phyloP scores from a whole-genome alignment of 1,140 invertebrate genomes.

The Penaeus indicus region DNA sequence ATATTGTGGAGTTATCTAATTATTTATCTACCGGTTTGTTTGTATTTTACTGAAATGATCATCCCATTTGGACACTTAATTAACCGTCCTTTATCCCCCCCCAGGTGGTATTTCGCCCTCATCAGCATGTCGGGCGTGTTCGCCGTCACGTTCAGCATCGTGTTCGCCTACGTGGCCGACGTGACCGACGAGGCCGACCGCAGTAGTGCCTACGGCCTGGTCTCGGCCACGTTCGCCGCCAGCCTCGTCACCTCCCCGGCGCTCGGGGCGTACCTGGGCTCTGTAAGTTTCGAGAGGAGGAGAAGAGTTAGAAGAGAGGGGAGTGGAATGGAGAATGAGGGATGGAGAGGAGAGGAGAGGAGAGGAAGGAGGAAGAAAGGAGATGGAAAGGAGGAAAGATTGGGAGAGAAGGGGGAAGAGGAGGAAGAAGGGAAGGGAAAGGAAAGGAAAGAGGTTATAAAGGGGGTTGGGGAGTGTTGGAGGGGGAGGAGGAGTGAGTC shows the following conservation, averaged over 20 bases:
- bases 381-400: too few species aligned
- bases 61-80: too few species aligned
- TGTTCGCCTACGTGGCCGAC: slow-evolving; percentile 99
- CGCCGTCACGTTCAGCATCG: slow-evolving; percentile 98
- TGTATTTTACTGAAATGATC: neutral
- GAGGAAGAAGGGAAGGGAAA: too few species aligned
- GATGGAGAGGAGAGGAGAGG: too few species aligned
- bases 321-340: too few species aligned
- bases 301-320: too few species aligned
- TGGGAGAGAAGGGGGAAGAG: too few species aligned
- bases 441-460: too few species aligned
- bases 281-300: slow-evolving; percentile 22
- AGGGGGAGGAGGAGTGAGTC: too few species aligned
- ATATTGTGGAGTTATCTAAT: too few species aligned
- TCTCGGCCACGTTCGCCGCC: slow-evolving; percentile 98
- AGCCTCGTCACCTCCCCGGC: slow-evolving; percentile 97
- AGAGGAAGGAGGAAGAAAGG: too few species aligned
- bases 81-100: slow-evolving; percentile 60
- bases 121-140: slow-evolving; percentile 99
- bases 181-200: slow-evolving; percentile 98
- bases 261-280: slow-evolving; percentile 87
- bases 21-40: neutral
- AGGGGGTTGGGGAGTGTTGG: too few species aligned
- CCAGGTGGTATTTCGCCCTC: slow-evolving; percentile 98
- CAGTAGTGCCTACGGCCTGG: slow-evolving; percentile 94